Evolutionary conservation across 2,113 vertebrate genomes (phyloP), one percentile per base, ranked within the genome.

Genomic region (Blennius ocellaris): DNA sequence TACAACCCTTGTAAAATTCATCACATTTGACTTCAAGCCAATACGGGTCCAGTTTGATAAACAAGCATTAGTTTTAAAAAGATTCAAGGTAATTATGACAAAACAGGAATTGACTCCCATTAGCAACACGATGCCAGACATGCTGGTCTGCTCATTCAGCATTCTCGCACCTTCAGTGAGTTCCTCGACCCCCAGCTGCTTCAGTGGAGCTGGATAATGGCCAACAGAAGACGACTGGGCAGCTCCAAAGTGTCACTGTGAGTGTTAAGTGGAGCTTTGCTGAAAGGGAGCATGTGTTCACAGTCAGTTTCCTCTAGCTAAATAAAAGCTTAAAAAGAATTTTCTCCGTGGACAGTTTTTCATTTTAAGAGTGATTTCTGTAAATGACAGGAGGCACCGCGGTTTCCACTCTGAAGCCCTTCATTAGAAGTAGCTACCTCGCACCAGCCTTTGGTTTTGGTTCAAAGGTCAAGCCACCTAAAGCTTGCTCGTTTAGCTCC

Each of bases 391-490:
- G 72, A 45, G 55, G 40, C 47, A 37, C 12, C 71, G 67, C 63
- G 43, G 80, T 73, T 85, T 84, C 55, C 62, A 71, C 76, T 74
- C 77, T 71, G 72, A 43, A 76, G 72, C 76, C 87, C 70, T 79
- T 88, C 89, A 89, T 92, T 88, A 90, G 84, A 80, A 58, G 75
- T 73, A 76, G 58, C 78, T 76, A 63, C 72, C 64, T 87, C 76
- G 56, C 87, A 69, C 79, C 70, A 68, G 74, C 66, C 71, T 76
- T 85, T 82, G 84, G 84, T 80, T 48, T 30, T 12, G 65, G 90
- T 76, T 90, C 85, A 90, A 71, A 90, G 86, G 84, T 90, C 90
- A 87, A 79, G 78, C 73, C 84, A 74, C 81, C 84, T 84, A 69
- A 77, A 82, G 80, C 70, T 78, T 50, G 79, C 86, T 84, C 48